Conservation (phyloP, 2,797 vertebrate species). For the Cryptoblepharus egeriae region DNA sequence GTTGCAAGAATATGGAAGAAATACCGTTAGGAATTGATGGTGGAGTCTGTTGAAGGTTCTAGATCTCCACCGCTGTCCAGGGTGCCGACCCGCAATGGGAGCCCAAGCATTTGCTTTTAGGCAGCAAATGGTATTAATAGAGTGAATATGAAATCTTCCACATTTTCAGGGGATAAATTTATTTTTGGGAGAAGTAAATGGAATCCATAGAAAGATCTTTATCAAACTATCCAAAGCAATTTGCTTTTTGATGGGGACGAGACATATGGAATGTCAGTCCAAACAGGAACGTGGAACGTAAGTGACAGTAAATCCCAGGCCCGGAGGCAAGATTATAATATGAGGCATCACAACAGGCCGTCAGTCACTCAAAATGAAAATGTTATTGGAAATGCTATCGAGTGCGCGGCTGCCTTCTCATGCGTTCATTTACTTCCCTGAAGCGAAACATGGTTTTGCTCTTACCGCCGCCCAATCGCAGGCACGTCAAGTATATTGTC, state of each 20-base stretch:
- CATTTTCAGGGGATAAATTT: constrained; percentile 9
- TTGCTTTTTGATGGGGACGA: constrained; percentile 38
- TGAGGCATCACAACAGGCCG: constrained; percentile 18
- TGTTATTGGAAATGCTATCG: constrained; percentile 28
- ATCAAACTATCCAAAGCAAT: constrained; percentile 35
- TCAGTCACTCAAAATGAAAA: constrained; percentile 26
- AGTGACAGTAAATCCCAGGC: constrained; percentile 13
- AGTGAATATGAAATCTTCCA: not conserved
- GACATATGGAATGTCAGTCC: constrained; percentile 28
- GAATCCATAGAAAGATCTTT: constrained; percentile 16
- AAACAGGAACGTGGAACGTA: constrained; percentile 40
- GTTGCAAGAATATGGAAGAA: too few relatives aligned
- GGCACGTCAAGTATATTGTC: not conserved
- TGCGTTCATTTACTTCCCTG: constrained; percentile 34
- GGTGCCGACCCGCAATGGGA: too few relatives aligned
- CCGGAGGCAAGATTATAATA: constrained; percentile 10
- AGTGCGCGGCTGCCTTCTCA: constrained; percentile 11
- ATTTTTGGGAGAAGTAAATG: not conserved
- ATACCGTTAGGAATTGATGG: too few relatives aligned
- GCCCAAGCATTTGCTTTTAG: not conserved
- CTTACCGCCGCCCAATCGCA: not conserved
- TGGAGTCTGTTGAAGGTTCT: too few relatives aligned
- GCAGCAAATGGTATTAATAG: not conserved
- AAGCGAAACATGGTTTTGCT: not conserved
- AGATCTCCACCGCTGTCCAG: too few relatives aligned